Conservation (phyloP, 2,888 invertebrate species). For the Hecatera dysodea region DNA sequence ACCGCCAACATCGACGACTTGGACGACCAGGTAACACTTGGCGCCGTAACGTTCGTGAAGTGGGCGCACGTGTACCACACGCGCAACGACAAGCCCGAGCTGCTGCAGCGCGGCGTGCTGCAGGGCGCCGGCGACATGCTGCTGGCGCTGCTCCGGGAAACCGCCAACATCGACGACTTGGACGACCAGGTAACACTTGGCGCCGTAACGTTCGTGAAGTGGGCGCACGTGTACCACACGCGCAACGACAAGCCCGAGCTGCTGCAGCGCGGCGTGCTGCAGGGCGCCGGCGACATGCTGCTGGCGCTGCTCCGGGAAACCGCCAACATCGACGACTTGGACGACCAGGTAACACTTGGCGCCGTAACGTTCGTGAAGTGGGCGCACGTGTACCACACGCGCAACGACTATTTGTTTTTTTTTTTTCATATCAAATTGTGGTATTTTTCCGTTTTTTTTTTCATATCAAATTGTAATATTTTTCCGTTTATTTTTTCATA, state of each 20-base stretch:
- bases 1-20: background rate
- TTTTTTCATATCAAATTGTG: too few relatives aligned
- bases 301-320: background rate
- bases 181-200: background rate
- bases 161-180: background rate
- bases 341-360: background rate
- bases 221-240: too few relatives aligned
- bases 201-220: too few relatives aligned
- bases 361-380: too few relatives aligned
- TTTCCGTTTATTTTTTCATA: too few relatives aligned
- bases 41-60: too few relatives aligned
- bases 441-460: too few relatives aligned
- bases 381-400: too few relatives aligned
- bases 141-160: background rate
- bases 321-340: background rate
- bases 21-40: background rate
- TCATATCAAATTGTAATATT: too few relatives aligned
- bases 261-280: background rate
- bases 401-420: too few relatives aligned
- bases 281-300: background rate
- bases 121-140: background rate
- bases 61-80: too few relatives aligned
- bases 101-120: background rate
- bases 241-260: background rate
- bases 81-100: background rate